Base-by-base conservation (phyloP, 1,140 invertebrate species). In the Muscidifurax raptorellus region DNA sequence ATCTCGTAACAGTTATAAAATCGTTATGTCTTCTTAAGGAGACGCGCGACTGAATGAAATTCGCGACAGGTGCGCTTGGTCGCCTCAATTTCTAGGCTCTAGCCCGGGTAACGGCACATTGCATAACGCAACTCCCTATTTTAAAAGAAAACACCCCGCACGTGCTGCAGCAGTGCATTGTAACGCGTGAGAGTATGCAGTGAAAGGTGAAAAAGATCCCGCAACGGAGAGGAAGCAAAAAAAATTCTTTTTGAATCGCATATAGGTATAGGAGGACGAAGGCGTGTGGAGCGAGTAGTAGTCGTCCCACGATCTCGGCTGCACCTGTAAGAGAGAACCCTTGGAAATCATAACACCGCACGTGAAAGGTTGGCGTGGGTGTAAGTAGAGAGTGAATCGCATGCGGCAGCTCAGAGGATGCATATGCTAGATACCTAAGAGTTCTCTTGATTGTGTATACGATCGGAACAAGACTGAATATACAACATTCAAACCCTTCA, bases 101-200 rank as follows among this genome's bases (percentile, higher is more conserved):
- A 40, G 27, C 7, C 22, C 32, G 22, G 22, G 40, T 83, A 83
- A 83, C 75, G 82, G 82, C 7, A 59, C 66, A 82, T 82, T 82
- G 69, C 81, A 27, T 67, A 82, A 82, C 28, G 5, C 52, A 59
- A n/a, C 22, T 59, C 52, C 15, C 52, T 59, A 59, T 59, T 59
- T 4, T 59, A 59, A 59, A 2, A 59, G n/a, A 18, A 59, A 22
- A 59, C 52, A 59, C 52, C 25, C 67, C 25, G 67, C 27, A 30
- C 67, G 27, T 18, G 36, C n/a, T 32, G 72, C 25, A 30, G n/a
- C 36, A 32, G 36, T 44, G 69, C 59, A 27, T 30, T 67, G 52
- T 18, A 67, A 2, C 52, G 71, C 12, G 22, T 28, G 81, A 59
- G 44, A 67, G 64, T 27, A 12, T 6, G 0, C n/a, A 32, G 25